These are phyloP conservation scores for Hippopotamyrus pictus DNA, from an alignment of 2,797 vertebrate genomes.

Conservation along the genomic window DNA sequence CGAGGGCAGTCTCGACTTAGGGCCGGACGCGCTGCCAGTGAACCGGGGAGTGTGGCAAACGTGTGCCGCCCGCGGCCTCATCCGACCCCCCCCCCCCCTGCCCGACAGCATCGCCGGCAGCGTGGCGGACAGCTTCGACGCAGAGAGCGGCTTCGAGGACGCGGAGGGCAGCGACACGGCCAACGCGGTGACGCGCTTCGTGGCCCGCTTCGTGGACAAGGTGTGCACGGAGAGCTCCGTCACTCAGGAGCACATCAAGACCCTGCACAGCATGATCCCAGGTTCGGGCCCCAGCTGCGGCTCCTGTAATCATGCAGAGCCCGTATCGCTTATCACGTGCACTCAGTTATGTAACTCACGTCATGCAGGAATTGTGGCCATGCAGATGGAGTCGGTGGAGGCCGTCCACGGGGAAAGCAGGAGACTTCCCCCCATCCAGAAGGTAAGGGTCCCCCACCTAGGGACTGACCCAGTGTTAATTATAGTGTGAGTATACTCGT, in stretches of 20 bases:
- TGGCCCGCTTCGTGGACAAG: conserved; percentile 95
- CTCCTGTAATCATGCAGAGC: neutral
- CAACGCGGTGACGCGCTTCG: conserved; percentile 86
- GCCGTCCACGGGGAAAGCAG: conserved; percentile 93
- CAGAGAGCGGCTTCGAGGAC: conserved; percentile 95
- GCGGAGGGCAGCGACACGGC: conserved; percentile 87
- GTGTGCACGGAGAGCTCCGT: conserved; percentile 97
- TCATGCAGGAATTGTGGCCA: conserved; percentile 85
- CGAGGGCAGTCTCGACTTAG: neutral
- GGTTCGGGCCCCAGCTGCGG: conserved; percentile 54
- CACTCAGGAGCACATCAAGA: conserved; percentile 96
- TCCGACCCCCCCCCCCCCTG: neutral
- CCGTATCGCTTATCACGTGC: too few species aligned
- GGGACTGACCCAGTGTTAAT: neutral
- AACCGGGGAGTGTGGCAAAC: neutral
- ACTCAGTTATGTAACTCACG: conserved; percentile 10
- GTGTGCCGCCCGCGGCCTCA: neutral
- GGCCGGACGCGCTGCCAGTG: neutral
- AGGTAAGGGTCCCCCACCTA: conserved; percentile 64
- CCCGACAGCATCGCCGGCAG: conserved; percentile 88
- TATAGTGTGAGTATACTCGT: neutral
- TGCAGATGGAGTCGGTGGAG: conserved; percentile 95
- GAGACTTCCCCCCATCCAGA: conserved; percentile 94
- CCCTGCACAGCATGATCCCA: conserved; percentile 97
- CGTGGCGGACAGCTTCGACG: conserved; percentile 95